These are phyloP conservation scores for Enteromius fasciolatus DNA, from an alignment of 2,797 vertebrate species.

Conservation along the genomic window DNA sequence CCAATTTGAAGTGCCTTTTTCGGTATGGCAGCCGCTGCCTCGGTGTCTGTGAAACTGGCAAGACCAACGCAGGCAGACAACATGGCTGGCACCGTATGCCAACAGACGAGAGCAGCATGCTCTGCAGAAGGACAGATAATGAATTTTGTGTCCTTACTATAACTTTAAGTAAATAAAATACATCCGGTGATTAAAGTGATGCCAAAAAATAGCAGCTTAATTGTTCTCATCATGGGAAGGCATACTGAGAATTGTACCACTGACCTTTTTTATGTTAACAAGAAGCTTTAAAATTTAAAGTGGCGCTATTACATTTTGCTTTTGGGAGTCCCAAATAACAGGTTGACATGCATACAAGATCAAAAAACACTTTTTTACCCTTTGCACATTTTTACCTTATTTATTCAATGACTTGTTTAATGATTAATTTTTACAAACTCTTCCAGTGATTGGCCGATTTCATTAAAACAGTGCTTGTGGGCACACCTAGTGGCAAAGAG, in stretches of 20 bases:
- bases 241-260: neutral
- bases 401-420: too few relatives aligned
- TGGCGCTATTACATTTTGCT: too few relatives aligned
- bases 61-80: slow-evolving; percentile 2
- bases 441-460: too few relatives aligned
- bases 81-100: slow-evolving; percentile 35
- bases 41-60: slow-evolving; percentile 6
- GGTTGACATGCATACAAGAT: too few relatives aligned
- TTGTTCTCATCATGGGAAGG: slow-evolving; percentile 1
- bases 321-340: too few relatives aligned
- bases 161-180: slow-evolving; percentile 31
- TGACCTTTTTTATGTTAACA: slow-evolving; percentile 19
- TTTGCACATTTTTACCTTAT: too few relatives aligned
- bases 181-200: neutral
- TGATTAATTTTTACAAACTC: too few relatives aligned
- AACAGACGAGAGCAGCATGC: slow-evolving; percentile 22
- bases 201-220: slow-evolving; percentile 18
- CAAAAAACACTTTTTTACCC: too few relatives aligned
- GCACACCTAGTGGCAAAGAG: too few relatives aligned
- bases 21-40: slow-evolving; percentile 31
- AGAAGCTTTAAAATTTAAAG: neutral
- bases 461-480: too few relatives aligned
- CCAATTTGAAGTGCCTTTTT: slow-evolving; percentile 36
- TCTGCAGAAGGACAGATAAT: slow-evolving; percentile 45
- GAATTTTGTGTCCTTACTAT: slow-evolving; percentile 15